A percentile compares a stretch with the other conserved stretches of the same genome.
phyloP scores from a whole-genome alignment of 2,797 vertebrate species.

The Neoniphon sammara region DNA sequence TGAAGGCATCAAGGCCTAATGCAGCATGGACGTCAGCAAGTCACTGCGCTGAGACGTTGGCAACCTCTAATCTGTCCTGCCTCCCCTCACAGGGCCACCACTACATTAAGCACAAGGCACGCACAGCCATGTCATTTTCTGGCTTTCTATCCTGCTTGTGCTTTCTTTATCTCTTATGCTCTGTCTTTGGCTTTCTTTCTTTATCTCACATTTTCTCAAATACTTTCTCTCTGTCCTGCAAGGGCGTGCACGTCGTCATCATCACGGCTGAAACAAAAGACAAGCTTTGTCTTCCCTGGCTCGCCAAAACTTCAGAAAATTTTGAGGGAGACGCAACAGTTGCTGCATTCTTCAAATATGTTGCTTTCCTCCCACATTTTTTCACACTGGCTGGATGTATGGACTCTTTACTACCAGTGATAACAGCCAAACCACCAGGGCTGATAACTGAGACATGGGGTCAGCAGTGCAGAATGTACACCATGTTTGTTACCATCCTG shows the following conservation, averaged over 20 bases:
- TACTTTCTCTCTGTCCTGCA: neutral
- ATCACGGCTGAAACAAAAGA: slow-evolving; percentile 64
- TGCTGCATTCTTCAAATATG: slow-evolving; percentile 74
- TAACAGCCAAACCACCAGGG: slow-evolving; percentile 7
- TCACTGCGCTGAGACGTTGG: slow-evolving; percentile 43
- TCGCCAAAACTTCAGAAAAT: slow-evolving; percentile 74
- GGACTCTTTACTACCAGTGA: slow-evolving; percentile 22
- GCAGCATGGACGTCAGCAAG: slow-evolving; percentile 50
- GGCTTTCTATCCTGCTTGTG: slow-evolving; percentile 1
- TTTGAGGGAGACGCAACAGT: slow-evolving; percentile 66
- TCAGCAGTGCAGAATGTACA: slow-evolving; percentile 40
- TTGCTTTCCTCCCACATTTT: slow-evolving; percentile 68
- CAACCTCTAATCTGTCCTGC: slow-evolving; percentile 53
- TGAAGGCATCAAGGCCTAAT: slow-evolving; percentile 71
- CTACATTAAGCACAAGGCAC: slow-evolving; percentile 23
- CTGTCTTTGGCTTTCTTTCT: slow-evolving; percentile 24
- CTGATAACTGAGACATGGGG: slow-evolving; percentile 38
- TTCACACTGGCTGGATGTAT: slow-evolving; percentile 44
- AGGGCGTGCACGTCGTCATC: slow-evolving; percentile 36
- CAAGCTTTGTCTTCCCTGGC: slow-evolving; percentile 63
- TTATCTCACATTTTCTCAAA: neutral
- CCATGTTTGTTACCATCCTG: slow-evolving; percentile 9
- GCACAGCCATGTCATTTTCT: slow-evolving; percentile 31
- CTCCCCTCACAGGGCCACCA: slow-evolving; percentile 22
- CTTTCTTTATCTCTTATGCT: slow-evolving; percentile 1